Conservation (phyloP, 2,113 vertebrate species). For the Neopipo cinnamomea region DNA sequence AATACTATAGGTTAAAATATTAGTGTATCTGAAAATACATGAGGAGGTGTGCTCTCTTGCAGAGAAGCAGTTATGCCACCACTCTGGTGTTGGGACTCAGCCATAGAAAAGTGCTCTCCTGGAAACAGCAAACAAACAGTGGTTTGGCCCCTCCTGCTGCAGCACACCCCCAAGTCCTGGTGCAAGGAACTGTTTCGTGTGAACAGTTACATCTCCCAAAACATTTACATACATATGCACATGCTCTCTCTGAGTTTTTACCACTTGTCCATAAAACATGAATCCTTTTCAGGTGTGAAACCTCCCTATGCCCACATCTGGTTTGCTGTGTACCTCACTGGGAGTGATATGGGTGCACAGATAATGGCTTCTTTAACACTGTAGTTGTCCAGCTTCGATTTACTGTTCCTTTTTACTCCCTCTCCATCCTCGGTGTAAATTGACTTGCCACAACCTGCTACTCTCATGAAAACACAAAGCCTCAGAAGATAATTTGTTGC, state of each 20-base stretch:
- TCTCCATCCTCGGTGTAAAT: slow-evolving; percentile 15
- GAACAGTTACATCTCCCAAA: not conserved
- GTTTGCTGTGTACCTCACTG: not conserved
- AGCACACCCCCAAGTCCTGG: not conserved
- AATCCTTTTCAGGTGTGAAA: not conserved
- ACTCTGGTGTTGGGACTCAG: not conserved
- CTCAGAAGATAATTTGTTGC: slow-evolving; percentile 56
- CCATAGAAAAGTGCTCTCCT: fast-evolving
- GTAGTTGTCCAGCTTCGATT: not conserved
- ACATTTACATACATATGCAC: not conserved
- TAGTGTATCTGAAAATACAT: not conserved
- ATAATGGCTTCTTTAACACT: not conserved
- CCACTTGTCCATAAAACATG: not conserved
- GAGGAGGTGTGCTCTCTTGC: not conserved
- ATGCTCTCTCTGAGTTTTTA: not conserved
- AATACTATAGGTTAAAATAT: not conserved
- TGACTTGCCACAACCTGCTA: slow-evolving; percentile 45
- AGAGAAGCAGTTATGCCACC: not conserved
- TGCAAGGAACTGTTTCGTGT: not conserved
- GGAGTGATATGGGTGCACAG: not conserved
- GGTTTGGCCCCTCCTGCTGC: not conserved
- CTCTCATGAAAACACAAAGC: slow-evolving; percentile 35
- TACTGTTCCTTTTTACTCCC: not conserved
- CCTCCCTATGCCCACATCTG: not conserved
- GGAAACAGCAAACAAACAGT: not conserved